Conservation (phyloP, 1,140 invertebrate species). For the Samia ricini region DNA sequence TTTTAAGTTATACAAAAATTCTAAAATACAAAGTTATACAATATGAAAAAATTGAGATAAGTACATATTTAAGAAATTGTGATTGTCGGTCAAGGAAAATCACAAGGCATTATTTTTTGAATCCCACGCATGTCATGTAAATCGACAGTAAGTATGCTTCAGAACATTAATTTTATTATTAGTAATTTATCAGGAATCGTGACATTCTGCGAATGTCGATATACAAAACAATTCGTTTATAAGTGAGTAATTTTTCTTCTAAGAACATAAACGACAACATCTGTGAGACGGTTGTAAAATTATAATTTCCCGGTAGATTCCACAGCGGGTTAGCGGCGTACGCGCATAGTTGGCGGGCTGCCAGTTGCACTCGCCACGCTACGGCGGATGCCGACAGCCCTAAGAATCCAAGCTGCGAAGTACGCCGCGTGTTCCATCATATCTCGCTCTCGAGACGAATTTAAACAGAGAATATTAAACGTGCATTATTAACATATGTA, state of each 20-base stretch:
- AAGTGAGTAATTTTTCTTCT: constrained; percentile 14
- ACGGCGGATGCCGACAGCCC: constrained; percentile 48
- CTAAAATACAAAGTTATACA: too few relatives aligned
- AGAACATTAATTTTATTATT: background rate
- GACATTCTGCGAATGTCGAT: constrained; percentile 6
- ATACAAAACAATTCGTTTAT: constrained; percentile 1
- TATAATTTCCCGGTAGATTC: constrained; percentile 46
- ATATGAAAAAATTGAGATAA: too few relatives aligned
- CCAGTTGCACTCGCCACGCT: constrained; percentile 62
- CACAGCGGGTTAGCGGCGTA: constrained; percentile 50
- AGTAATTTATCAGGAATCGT: background rate
- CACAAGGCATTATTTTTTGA: too few relatives aligned
- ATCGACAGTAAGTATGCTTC: too few relatives aligned
- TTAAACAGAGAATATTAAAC: background rate
- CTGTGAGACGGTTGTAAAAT: constrained; percentile 37
- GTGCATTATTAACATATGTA: too few relatives aligned
- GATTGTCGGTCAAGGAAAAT: too few relatives aligned
- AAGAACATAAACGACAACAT: constrained; percentile 24
- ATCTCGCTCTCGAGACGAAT: background rate
- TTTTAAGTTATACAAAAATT: too few relatives aligned
- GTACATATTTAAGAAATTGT: too few relatives aligned
- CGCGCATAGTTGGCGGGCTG: constrained; percentile 53
- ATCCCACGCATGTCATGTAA: too few relatives aligned
- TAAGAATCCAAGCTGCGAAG: constrained; percentile 40
- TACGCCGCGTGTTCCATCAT: background rate